These are phyloP conservation scores for Yponomeuta sedellus DNA, from an alignment of 2,888 invertebrate species.

Conservation along the genomic window DNA sequence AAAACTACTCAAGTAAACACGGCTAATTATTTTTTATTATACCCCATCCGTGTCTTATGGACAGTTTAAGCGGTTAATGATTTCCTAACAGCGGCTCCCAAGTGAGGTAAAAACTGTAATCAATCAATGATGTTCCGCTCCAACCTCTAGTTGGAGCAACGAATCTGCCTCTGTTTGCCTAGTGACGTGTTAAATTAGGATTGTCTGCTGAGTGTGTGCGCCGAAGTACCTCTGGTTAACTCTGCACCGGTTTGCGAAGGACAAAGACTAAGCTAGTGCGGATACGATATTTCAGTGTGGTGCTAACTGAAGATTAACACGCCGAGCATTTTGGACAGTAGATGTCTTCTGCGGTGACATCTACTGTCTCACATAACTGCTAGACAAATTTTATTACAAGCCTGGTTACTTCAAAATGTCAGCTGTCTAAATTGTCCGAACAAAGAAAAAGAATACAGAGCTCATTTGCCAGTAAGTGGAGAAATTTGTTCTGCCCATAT, in stretches of 20 bases:
- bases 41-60: neutral
- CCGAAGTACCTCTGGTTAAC: neutral
- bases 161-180: constrained; percentile 19
- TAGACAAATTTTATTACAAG: too few species aligned
- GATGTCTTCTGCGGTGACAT: too few species aligned
- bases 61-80: neutral
- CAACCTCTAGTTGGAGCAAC: constrained; percentile 1
- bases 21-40: too few species aligned
- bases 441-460: too few species aligned
- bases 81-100: constrained; percentile 2
- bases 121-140: constrained; percentile 41
- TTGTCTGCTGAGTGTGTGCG: constrained; percentile 13
- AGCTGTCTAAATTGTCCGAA: too few species aligned
- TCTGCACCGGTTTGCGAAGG: constrained; percentile 1
- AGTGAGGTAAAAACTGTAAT: constrained; percentile 5
- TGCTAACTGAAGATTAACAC: neutral
- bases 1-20: too few species aligned
- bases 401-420: too few species aligned
- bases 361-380: neutral
- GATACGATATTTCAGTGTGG: constrained; percentile 5
- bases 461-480: too few species aligned
- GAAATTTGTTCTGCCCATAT: too few species aligned
- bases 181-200: constrained; percentile 56
- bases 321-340: neutral
- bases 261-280: constrained; percentile 14